Conservation (phyloP, 2,888 invertebrate species). For the Colletes collaris region DNA sequence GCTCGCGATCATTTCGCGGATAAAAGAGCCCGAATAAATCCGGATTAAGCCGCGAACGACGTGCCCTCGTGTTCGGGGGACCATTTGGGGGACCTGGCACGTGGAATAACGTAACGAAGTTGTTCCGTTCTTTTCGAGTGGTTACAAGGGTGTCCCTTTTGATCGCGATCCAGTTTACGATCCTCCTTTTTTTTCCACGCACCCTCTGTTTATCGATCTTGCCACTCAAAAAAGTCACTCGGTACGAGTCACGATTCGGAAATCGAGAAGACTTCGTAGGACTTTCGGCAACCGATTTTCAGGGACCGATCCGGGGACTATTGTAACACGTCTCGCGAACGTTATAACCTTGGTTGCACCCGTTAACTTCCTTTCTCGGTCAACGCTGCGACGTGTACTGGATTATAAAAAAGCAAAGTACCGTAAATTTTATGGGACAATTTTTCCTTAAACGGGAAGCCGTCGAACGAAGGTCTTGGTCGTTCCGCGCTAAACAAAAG, state of each 20-base stretch:
- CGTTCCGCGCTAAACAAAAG: neutral
- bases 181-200: neutral
- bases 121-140: neutral
- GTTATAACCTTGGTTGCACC: too few species aligned
- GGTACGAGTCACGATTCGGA: too few species aligned
- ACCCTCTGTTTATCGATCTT: neutral
- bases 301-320: too few species aligned
- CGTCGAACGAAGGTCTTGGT: neutral
- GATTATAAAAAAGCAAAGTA: too few species aligned
- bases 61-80: conserved; percentile 40
- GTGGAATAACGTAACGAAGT: conserved; percentile 23
- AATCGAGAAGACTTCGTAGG: too few species aligned
- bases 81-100: conserved; percentile 12
- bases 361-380: too few species aligned
- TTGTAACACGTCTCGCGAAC: too few species aligned
- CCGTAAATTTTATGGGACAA: too few species aligned
- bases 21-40: conserved; percentile 72
- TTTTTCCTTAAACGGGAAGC: too few species aligned
- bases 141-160: neutral
- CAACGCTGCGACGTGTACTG: too few species aligned
- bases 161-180: neutral
- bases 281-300: too few species aligned
- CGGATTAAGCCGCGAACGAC: conserved; percentile 65
- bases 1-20: conserved; percentile 63
- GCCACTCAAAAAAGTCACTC: neutral